These are phyloP conservation scores for Ctena decussata DNA, from an alignment of 2,888 invertebrate species.

Conservation along the genomic window DNA sequence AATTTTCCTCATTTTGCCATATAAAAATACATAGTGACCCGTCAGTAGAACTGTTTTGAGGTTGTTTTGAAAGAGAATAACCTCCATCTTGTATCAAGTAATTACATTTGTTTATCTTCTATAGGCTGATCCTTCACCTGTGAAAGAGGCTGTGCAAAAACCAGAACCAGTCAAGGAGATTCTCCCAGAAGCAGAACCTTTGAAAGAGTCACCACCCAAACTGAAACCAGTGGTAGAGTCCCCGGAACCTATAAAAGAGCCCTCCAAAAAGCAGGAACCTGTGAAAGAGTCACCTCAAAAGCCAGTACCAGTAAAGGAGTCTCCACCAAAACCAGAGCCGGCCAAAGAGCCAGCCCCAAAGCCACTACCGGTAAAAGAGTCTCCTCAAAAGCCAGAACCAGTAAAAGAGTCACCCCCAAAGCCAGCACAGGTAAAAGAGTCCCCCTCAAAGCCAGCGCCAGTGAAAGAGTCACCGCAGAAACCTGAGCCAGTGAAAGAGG, in stretches of 20 bases:
- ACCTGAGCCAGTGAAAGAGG: too few relatives aligned
- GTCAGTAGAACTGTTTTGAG: too few relatives aligned
- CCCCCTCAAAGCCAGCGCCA: not conserved
- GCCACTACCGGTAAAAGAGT: not conserved
- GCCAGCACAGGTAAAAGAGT: not conserved
- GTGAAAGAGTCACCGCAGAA: constrained; percentile 60
- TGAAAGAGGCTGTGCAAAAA: constrained; percentile 50
- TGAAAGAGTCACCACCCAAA: not conserved
- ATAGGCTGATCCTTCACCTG: constrained; percentile 20
- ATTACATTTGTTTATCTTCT: too few relatives aligned
- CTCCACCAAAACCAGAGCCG: constrained; percentile 21
- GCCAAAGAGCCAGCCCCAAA: not conserved
- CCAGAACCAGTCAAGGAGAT: constrained; percentile 11
- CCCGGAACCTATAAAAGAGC: constrained; percentile 20
- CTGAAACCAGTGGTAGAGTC: constrained; percentile 14
- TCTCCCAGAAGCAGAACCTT: constrained; percentile 15
- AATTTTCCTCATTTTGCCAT: too few relatives aligned
- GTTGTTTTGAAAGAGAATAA: too few relatives aligned
- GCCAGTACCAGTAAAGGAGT: constrained; percentile 31
- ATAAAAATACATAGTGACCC: too few relatives aligned
- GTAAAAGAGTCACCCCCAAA: not conserved
- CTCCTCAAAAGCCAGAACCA: not conserved
- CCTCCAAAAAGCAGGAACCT: constrained; percentile 16
- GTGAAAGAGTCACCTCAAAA: constrained; percentile 56
- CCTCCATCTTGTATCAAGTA: too few relatives aligned